Evolutionary conservation across 2,797 vertebrate species (phyloP).

Genomic region (Hemitrygon akajei): DNA sequence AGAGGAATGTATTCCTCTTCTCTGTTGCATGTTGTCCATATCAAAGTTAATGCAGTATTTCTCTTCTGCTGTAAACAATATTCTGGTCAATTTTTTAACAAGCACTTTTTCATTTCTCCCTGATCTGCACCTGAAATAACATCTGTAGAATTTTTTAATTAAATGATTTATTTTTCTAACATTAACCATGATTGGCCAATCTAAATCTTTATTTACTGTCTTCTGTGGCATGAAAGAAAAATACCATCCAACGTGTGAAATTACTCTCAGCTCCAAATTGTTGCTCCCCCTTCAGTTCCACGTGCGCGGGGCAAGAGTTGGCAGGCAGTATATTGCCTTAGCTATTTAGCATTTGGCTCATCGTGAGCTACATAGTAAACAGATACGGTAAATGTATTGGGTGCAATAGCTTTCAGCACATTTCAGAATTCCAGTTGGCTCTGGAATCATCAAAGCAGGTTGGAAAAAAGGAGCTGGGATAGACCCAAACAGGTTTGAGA

Average conservation of each 20-base stretch:
- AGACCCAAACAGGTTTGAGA: not conserved
- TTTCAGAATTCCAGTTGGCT: not conserved
- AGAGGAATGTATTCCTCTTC: not conserved
- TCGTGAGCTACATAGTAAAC: not conserved
- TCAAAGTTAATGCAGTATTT: not conserved
- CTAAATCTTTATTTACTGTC: conserved; percentile 15
- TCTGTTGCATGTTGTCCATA: not conserved
- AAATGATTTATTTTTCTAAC: conserved; percentile 31
- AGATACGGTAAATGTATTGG: not conserved
- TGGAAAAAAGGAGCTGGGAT: not conserved
- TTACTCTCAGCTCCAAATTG: not conserved
- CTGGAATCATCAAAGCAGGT: not conserved
- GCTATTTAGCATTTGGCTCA: conserved; percentile 6
- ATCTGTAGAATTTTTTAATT: conserved; percentile 6
- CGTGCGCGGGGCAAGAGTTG: not conserved
- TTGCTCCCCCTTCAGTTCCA: not conserved
- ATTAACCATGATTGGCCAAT: conserved; percentile 12
- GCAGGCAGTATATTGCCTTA: not conserved
- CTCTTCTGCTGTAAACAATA: not conserved
- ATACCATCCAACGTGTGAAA: not conserved
- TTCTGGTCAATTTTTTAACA: not conserved
- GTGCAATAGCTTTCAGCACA: not conserved
- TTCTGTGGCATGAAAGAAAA: not conserved
- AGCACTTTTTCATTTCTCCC: not conserved
- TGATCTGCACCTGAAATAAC: conserved; percentile 28